These are phyloP conservation scores for Vanessa atalanta DNA, from an alignment of 1,140 invertebrate genomes.

Conservation along the genomic window DNA sequence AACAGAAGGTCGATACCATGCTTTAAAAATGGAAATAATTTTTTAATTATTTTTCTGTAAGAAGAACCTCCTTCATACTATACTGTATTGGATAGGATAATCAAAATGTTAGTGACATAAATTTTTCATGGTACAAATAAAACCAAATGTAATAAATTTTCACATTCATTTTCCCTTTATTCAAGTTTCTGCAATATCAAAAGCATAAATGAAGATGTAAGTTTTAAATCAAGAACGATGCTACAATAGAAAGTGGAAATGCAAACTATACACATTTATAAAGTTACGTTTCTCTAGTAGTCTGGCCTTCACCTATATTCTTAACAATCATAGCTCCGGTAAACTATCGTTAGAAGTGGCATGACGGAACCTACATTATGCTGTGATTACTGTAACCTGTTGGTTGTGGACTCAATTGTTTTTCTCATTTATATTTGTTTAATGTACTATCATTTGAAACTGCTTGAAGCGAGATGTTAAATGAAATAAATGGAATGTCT, in stretches of 20 bases:
- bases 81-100: too few relatives aligned
- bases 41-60: too few relatives aligned
- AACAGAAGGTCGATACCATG: too few relatives aligned
- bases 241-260: not conserved
- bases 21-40: too few relatives aligned
- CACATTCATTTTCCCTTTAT: too few relatives aligned
- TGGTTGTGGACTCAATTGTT: not conserved
- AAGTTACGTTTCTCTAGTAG: not conserved
- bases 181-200: too few relatives aligned
- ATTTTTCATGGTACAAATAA: too few relatives aligned
- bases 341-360: not conserved
- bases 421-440: not conserved
- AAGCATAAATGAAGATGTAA: too few relatives aligned
- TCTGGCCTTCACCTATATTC: slow-evolving; percentile 7
- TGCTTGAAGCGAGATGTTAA: not conserved
- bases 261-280: not conserved
- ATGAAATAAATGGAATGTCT: not conserved
- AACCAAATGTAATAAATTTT: too few relatives aligned
- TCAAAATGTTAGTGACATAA: too few relatives aligned
- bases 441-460: not conserved
- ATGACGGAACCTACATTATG: not conserved
- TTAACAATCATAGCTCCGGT: not conserved
- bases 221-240: too few relatives aligned
- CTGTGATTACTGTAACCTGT: slow-evolving; percentile 18
- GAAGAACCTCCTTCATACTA: too few relatives aligned